Evolutionary conservation across 2,113 vertebrate species (phyloP), one percentile per base, ranked within the genome.

Genomic region (Podarcis muralis): DNA sequence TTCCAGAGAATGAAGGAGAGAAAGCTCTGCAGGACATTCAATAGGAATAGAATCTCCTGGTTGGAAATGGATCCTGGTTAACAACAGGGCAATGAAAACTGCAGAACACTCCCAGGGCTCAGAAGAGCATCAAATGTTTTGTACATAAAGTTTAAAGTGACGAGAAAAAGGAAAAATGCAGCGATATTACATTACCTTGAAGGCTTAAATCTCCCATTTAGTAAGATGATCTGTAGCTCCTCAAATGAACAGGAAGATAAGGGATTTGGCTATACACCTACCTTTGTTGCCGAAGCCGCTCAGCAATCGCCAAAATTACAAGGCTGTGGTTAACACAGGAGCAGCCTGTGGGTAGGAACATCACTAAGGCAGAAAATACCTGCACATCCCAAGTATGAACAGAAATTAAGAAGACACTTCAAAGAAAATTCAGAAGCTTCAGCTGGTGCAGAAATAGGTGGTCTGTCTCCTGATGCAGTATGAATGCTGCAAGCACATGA

Each of bases 201-300:
- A 53, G 83, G 80, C n/a, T 85, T 32, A 89, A 88, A 89, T 53
- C 84, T 88, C 72, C 85, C 71, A 88, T 13, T 72, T 82, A 85
- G 80, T 48, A 87, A 59, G 32, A 89, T 18, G 88, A 81, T 71
- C 30, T 87, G 69, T 80, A 90, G 91, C 37, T 35, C 35, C 74
- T 59, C 3, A 5, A 83, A 23, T 53, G 69, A 72, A 22, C 9
- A 53, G 32, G 13, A 76, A 9, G 72, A 48, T 12, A 30, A 35
- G 82, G 71, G 74, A 48, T 88, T 69, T 91, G 87, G 62, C 62
- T 90, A 81, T 57, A 1, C 35, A 93, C 92, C 89, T 95, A 93
- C 95, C 90, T 93, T 96, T 92, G 93, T 75, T 1, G 93, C 91
- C 30, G 48, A 93, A 92, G 89, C 95, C 79, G 16, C 48, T 43